These are phyloP conservation scores for Speoplatyrhinus poulsoni DNA, from an alignment of 2,113 vertebrate species.

Conservation along the genomic window DNA sequence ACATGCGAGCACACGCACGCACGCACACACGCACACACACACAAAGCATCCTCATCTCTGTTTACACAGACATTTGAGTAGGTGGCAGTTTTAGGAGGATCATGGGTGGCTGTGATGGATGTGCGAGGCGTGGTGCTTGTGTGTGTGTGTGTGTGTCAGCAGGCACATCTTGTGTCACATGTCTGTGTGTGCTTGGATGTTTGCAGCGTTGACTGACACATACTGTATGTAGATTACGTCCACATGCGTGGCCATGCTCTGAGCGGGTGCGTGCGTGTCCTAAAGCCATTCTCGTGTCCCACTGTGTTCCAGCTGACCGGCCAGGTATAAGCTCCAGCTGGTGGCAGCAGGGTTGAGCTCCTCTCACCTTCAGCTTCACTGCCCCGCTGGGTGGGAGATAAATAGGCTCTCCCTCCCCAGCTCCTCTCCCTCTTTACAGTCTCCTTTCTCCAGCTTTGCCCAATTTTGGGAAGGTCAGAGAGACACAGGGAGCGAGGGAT, in stretches of 20 bases:
- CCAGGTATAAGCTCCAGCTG: conserved; percentile 35
- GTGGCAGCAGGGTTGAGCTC: conserved; percentile 44
- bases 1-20: neutral
- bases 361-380: conserved; percentile 65
- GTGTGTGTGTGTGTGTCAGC: conserved; percentile 8
- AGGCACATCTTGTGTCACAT: neutral
- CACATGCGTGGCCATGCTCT: neutral
- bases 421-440: conserved; percentile 40
- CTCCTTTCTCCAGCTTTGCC: conserved; percentile 51
- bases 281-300: neutral
- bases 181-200: neutral
- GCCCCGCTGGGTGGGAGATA: conserved; percentile 62
- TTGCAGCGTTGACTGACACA: neutral
- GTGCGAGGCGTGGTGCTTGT: neutral
- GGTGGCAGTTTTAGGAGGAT: conserved; percentile 8
- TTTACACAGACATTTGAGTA: conserved; percentile 10
- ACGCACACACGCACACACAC: neutral
- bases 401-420: conserved; percentile 55
- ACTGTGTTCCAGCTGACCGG: conserved; percentile 1
- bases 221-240: neutral
- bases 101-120: conserved; percentile 37
- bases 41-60: neutral
- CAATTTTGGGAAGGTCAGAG: conserved; percentile 65
- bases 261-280: neutral
- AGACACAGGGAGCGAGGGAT: conserved; percentile 43